Evolutionary conservation across 1,140 invertebrate genomes (phyloP), one percentile per base, ranked within the genome.

Genomic region (Bombus sibiricus): DNA sequence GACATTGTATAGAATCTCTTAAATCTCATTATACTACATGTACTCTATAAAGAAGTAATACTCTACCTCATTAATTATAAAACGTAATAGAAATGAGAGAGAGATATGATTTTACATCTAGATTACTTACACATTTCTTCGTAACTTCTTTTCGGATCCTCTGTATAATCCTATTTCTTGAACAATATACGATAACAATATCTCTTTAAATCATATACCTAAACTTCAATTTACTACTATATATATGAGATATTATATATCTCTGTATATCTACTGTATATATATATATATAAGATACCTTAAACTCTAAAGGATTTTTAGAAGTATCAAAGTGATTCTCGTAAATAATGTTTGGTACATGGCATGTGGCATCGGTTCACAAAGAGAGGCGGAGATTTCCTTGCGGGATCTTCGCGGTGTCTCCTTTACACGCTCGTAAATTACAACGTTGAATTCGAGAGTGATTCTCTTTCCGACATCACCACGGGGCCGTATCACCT

Each of bases 401-500:
- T 37, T 22, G 15, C n/a, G 53, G 22, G 4, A 76, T 37, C 25
- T 57, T 59, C 57, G 37, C 75, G 75, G 57, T 77, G 41, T 80
- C 62, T 69, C 32, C n/a, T 69, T 71, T 39, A 53, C 34, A n/a
- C 22, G 71, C 57, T 69, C 68, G 69, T 72, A 66, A 83, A 89
- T 86, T 75, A 83, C n/a, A 12, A 37, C 13, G 32, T 18, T n/a
- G 85, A 69, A 86, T 77, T 43, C 64, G 71, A 39, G 78, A 79
- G 78, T 62, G 89, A 90, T 86, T 39, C 4, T 59, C 75, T 80
- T 80, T 66, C 53, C 18, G 28, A 62, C 37, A 22, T 53, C 18
- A 47, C 15, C 47, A 53, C 47, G 18, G 57, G 8, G 34, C 64
- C 64, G 88, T 83, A 80, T 89, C 82, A 80, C 76, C 73, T 89